A percentile compares a stretch with the other conserved stretches of the same genome.
These are phyloP conservation scores for Cynoglossus semilaevis DNA, from an alignment of 2,113 vertebrate genomes.

Conservation along the genomic window DNA sequence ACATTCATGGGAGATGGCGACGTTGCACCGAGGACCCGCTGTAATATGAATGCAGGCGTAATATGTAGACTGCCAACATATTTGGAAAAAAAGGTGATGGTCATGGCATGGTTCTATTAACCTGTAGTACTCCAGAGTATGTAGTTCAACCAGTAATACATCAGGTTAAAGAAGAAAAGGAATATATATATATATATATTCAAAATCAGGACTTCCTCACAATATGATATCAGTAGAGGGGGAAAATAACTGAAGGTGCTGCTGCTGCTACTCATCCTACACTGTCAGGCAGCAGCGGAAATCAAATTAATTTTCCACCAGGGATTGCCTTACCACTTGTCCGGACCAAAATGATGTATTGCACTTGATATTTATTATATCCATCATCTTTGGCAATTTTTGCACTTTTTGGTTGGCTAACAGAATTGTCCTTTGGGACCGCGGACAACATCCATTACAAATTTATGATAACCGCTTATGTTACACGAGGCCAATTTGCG, in stretches of 20 bases:
- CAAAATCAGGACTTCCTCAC: constrained; percentile 29
- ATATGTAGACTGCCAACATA: no score
- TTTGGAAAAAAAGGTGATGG: no score
- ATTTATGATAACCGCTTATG: constrained; percentile 57
- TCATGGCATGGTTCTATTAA: no score
- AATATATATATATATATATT: constrained; percentile 8
- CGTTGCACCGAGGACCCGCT: no score
- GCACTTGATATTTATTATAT: constrained; percentile 78
- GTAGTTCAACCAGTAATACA: constrained; percentile 10
- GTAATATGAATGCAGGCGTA: no score
- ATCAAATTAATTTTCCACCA: constrained; percentile 76
- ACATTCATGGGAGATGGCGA: no score
- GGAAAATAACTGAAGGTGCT: constrained; percentile 44
- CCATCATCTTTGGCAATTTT: constrained; percentile 72
- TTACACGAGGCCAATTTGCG: constrained; percentile 26
- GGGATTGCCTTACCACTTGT: constrained; percentile 64
- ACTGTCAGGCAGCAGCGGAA: constrained; percentile 70
- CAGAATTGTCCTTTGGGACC: constrained; percentile 56
- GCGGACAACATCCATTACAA: constrained; percentile 57
- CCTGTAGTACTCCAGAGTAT: no score
- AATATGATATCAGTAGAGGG: constrained; percentile 42
- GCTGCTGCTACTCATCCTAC: constrained; percentile 66
- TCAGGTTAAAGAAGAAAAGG: not conserved
- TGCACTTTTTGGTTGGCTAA: constrained; percentile 63
- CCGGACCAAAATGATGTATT: constrained; percentile 76